Conservation (phyloP, 2,888 invertebrate species). For the Himalopsyche kuldschensis region DNA sequence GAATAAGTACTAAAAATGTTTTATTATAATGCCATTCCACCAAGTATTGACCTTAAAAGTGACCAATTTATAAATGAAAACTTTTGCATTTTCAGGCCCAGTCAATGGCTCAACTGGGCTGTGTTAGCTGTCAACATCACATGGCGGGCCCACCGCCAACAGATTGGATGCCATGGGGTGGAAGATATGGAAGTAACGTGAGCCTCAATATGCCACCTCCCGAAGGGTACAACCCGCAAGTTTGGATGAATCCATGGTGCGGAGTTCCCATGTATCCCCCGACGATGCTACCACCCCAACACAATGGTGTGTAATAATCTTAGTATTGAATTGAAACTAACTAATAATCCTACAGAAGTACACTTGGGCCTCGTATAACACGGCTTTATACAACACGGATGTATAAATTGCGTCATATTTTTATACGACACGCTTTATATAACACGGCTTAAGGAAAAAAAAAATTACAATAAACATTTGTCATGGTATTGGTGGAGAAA, state of each 20-base stretch:
- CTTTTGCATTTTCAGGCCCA: constrained; percentile 58
- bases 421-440: too few species aligned
- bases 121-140: constrained; percentile 58
- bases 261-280: constrained; percentile 40
- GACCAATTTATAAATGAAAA: not conserved
- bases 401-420: too few species aligned
- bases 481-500: too few species aligned
- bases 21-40: too few species aligned
- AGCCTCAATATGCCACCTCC: constrained; percentile 57
- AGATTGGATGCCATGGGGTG: constrained; percentile 45
- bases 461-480: too few species aligned
- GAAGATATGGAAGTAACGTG: constrained; percentile 55
- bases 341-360: too few species aligned
- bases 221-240: constrained; percentile 46
- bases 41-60: too few species aligned
- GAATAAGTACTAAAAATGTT: too few species aligned
- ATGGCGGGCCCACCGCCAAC: constrained; percentile 45
- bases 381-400: too few species aligned
- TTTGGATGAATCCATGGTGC: constrained; percentile 46
- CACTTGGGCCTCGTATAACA: too few species aligned
- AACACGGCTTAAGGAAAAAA: too few species aligned
- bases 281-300: constrained; percentile 41
- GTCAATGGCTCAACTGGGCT: constrained; percentile 70
- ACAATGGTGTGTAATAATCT: constrained; percentile 28
- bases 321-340: too few species aligned